Evolutionary conservation across 92 coral and sea anemone species (phyloP).

Genomic region (Anthopleura xanthogrammica): DNA sequence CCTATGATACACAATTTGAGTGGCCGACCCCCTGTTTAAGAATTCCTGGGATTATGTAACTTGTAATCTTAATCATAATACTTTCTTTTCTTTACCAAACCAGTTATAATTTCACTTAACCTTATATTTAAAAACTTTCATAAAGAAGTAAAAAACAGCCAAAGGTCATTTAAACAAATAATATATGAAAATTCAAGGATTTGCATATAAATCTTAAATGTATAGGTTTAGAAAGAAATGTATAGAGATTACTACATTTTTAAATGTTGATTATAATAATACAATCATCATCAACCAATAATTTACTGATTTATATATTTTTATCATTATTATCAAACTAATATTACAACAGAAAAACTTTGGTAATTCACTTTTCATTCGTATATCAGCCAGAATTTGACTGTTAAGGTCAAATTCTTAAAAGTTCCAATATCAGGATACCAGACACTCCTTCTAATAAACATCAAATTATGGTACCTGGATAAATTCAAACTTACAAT

Average conservation of each 20-base stretch:
- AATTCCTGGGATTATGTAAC: no score
- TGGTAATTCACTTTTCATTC: no score
- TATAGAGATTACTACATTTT: neutral
- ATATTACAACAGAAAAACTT: neutral
- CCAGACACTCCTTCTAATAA: neutral
- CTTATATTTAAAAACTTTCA: no score
- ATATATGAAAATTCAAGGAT: no score
- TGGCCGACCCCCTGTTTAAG: no score
- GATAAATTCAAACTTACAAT: neutral
- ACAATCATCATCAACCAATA: no score
- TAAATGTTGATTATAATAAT: no score
- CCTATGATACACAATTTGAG: no score
- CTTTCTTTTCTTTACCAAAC: no score
- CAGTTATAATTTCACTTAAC: no score
- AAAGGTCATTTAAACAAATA: neutral
- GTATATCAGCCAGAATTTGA: neutral
- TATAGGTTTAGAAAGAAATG: neutral
- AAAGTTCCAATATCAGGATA: neutral
- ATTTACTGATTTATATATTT: neutral
- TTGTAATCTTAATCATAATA: no score
- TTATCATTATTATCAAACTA: neutral
- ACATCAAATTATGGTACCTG: neutral
- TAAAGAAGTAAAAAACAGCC: no score
- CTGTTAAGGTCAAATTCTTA: neutral
- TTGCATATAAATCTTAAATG: neutral